A percentile compares a stretch with the other conserved stretches of the same genome.
phyloP scores from a whole-genome alignment of 2,888 invertebrate species.

The Drosophila sordidapex region DNA sequence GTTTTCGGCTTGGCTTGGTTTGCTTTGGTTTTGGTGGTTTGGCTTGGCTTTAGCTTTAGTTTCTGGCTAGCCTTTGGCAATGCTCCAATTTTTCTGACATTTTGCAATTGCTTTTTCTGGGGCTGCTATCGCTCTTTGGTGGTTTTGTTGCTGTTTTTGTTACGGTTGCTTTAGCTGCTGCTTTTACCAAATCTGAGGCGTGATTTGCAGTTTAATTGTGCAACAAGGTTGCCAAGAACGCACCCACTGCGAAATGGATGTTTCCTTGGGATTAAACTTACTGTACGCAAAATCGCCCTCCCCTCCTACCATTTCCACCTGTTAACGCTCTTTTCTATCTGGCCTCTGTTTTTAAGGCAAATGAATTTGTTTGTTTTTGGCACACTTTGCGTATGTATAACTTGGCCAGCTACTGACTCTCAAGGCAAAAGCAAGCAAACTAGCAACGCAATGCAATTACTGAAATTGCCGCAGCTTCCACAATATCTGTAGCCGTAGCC shows the following conservation, averaged over 20 bases:
- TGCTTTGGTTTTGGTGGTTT: conserved; percentile 24
- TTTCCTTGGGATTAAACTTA: conserved; percentile 29
- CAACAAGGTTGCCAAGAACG: conserved; percentile 65
- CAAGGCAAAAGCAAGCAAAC: conserved; percentile 28
- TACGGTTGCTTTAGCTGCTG: conserved; percentile 19
- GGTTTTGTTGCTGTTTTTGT: conserved; percentile 3
- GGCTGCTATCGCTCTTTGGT: conserved; percentile 35
- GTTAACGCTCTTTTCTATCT: conserved; percentile 19
- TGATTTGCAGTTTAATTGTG: conserved; percentile 81
- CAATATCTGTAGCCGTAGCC: background rate
- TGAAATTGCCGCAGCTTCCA: background rate
- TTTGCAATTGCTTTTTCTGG: conserved; percentile 72
- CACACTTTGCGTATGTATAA: conserved; percentile 52
- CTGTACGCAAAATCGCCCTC: conserved; percentile 10
- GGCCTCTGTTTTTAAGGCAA: conserved; percentile 9
- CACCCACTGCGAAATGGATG: conserved; percentile 56
- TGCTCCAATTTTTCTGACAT: conserved; percentile 74
- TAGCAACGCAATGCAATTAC: conserved; percentile 59
- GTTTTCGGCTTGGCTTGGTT: conserved; percentile 26
- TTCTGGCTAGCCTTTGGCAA: conserved; percentile 50
- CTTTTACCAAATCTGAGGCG: conserved; percentile 66
- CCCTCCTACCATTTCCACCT: background rate
- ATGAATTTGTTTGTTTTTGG: conserved; percentile 16
- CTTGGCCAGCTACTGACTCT: conserved; percentile 37
- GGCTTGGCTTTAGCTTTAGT: conserved; percentile 11